Percentiles rank a stretch among this genome's conserved stretches.
These are phyloP conservation scores for Drosophila kanapiae DNA, from an alignment of 1,140 invertebrate species.

Conservation along the genomic window DNA sequence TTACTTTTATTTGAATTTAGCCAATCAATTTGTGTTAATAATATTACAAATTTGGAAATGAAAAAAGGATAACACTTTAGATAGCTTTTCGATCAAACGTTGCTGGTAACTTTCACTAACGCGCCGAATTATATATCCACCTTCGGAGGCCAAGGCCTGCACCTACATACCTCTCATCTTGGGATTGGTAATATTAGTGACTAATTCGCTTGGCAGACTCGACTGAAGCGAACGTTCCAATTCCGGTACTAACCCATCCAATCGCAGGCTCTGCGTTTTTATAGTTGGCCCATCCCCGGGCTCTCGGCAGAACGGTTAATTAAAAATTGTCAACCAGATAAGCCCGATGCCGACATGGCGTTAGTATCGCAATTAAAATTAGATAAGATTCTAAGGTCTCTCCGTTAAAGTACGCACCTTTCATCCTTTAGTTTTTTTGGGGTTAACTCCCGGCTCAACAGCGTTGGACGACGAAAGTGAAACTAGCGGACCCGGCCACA, in stretches of 20 bases:
- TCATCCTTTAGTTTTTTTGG: constrained; percentile 28
- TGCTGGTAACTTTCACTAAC: background rate
- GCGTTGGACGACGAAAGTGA: constrained; percentile 37
- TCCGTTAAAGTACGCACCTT: constrained; percentile 38
- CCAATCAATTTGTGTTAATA: background rate
- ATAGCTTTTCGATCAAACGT: background rate
- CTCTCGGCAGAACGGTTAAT: constrained; percentile 47
- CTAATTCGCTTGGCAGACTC: constrained; percentile 25
- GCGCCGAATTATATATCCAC: background rate
- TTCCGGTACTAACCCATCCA: constrained; percentile 37
- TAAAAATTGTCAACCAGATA: constrained; percentile 69
- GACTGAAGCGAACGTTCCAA: constrained; percentile 33
- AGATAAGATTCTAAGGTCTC: constrained; percentile 44
- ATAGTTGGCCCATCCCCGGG: constrained; percentile 35
- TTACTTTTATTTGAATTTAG: background rate
- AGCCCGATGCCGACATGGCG: constrained; percentile 39
- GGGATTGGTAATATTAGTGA: constrained; percentile 1
- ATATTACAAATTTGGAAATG: background rate
- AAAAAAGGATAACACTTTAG: background rate
- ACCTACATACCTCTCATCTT: constrained; percentile 35
- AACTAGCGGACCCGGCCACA: constrained; percentile 38
- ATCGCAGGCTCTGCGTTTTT: constrained; percentile 27
- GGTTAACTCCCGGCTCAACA: constrained; percentile 23
- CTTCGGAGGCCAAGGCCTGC: background rate
- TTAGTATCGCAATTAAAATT: constrained; percentile 65